Percentiles rank a stretch among this genome's conserved stretches.
Conservation (phyloP, 2,113 vertebrate species). For the Pholis gunnellus region DNA sequence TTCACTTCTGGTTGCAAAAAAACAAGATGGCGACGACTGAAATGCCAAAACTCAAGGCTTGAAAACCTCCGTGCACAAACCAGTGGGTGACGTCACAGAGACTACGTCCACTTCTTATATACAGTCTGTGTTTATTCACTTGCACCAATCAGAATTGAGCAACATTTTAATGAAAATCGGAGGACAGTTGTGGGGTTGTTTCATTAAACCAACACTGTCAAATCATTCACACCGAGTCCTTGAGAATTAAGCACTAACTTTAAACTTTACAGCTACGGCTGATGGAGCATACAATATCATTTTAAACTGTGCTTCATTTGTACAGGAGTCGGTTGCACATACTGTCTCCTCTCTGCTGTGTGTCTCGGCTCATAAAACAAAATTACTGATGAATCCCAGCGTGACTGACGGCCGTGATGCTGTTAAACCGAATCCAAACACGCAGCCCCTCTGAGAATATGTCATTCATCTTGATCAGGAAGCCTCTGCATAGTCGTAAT, state of each 20-base stretch:
- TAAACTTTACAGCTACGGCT: neutral
- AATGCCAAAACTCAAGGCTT: too few species aligned
- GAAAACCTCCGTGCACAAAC: too few species aligned
- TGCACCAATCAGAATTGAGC: neutral
- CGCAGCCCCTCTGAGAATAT: conserved; percentile 31
- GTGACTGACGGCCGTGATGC: conserved; percentile 31
- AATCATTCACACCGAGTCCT: neutral
- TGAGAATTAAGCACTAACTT: neutral
- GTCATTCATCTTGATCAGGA: conserved; percentile 48
- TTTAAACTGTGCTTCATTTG: conserved; percentile 24
- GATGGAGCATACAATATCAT: neutral
- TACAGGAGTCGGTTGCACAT: neutral
- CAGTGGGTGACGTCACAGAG: too few species aligned
- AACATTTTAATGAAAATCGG: neutral
- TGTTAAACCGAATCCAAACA: conserved; percentile 47
- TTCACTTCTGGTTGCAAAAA: too few species aligned
- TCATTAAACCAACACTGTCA: neutral
- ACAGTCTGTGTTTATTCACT: too few species aligned
- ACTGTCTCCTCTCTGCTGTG: neutral
- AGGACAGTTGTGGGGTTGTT: neutral
- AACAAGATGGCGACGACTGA: too few species aligned
- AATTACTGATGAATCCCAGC: conserved; percentile 32
- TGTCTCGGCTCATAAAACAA: conserved; percentile 25
- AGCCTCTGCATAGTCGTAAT: neutral
- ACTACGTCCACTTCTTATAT: too few species aligned